Evolutionary conservation across 2,888 invertebrate species (phyloP).

Genomic region (Tetrapedia diversipes): DNA sequence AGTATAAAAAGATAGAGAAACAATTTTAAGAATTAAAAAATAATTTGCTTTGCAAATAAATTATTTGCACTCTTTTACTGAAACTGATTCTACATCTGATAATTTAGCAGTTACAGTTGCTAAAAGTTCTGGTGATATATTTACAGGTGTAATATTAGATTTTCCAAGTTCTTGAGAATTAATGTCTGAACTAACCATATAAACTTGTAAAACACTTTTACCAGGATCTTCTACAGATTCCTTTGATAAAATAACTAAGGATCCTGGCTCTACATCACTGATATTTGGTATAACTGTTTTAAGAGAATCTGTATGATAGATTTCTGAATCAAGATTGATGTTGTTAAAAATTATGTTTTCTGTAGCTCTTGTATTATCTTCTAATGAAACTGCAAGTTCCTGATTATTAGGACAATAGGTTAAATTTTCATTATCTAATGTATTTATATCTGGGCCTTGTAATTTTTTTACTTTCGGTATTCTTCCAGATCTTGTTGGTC

Average conservation of each 20-base stretch:
- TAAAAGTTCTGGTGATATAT: slow-evolving; percentile 80
- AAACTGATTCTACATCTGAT: slow-evolving; percentile 59
- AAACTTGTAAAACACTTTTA: slow-evolving; percentile 83
- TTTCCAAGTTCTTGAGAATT: slow-evolving; percentile 65
- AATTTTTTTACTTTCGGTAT: slow-evolving; percentile 79
- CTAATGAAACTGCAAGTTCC: not conserved
- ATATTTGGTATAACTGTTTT: slow-evolving; percentile 72
- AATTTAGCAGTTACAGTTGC: slow-evolving; percentile 74
- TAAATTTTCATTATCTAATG: slow-evolving; percentile 57
- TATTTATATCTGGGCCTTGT: slow-evolving; percentile 71
- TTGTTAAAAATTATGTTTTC: slow-evolving; percentile 19
- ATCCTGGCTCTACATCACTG: slow-evolving; percentile 82
- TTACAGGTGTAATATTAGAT: slow-evolving; percentile 77
- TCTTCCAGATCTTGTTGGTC: slow-evolving; percentile 83
- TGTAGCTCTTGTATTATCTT: slow-evolving; percentile 7
- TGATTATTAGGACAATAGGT: slow-evolving; percentile 48
- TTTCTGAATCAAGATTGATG: slow-evolving; percentile 16
- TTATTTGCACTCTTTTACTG: slow-evolving; percentile 58
- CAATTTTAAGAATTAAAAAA: slow-evolving; percentile 1
- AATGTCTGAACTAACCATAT: slow-evolving; percentile 82
- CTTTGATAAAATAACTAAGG: slow-evolving; percentile 84
- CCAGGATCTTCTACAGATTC: slow-evolving; percentile 82
- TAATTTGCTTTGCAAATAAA: slow-evolving; percentile 22
- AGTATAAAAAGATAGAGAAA: not conserved
- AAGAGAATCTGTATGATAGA: slow-evolving; percentile 55